Base-by-base conservation (phyloP, 1,140 invertebrate species). In the Oryctes rhinoceros region DNA sequence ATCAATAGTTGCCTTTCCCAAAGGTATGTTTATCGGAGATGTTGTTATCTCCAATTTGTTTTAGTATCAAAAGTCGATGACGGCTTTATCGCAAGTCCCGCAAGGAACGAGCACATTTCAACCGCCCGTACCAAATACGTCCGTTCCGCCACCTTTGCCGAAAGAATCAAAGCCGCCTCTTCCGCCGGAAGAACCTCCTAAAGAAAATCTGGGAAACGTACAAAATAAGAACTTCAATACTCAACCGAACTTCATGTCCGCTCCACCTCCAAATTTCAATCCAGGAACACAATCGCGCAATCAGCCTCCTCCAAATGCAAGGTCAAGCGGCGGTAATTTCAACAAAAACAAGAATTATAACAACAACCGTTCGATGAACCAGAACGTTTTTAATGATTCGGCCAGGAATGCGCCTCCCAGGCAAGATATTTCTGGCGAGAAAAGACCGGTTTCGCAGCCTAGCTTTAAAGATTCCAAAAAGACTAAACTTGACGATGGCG, bases 151-250 rank as follows among this genome's bases (percentile, higher is more conserved):
- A 37, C 89, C 89, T 7, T 80, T 89, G 77, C 89, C 90, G n/a
- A 84, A 87, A n/a, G 90, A 86, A 37, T 86, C 82, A 4, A 88
- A 90, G 80, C 90, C 89, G 20, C 90, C 91, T 15, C 90, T 89
- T 3, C 89, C 90, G 24, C 88, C 86, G 65, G 83, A 87, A 62
- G 87, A 88, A 67, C 85, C 86, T 67, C 85, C 81, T 24, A 78
- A 78, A 59, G 77, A 48, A 15, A 59, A 59, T 18, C 5, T 59
- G n/a, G 53, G 5, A 18, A 6, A n/a, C 18, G 53, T 15, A 7
- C 15, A 15, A 15, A 24, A 78, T 59, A 78, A 59, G 20, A 78
- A 76, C 44, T 76, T 76, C 15, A 74, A 4, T 78, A 79, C 37
- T 80, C 79, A 35, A 80, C 81, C 15, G 78, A 79, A 53, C 76